Evolutionary conservation across 2,113 vertebrate species (phyloP).

Genomic region (Percina caprodes): DNA sequence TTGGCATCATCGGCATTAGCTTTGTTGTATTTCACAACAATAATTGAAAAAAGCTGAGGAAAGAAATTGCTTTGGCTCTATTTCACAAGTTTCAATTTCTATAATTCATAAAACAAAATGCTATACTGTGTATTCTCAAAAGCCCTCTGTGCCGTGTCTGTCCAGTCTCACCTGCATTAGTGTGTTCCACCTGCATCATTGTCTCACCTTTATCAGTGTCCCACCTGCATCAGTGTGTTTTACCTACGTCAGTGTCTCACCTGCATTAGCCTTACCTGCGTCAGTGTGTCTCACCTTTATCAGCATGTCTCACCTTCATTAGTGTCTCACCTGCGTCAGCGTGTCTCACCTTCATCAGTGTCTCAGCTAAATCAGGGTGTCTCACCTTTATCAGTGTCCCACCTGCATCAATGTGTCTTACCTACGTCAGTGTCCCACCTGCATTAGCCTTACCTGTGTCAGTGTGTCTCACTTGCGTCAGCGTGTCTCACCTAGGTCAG

Average conservation of each 20-base stretch:
- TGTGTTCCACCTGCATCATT: background rate
- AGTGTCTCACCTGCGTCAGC: background rate
- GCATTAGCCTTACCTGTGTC: too few relatives aligned
- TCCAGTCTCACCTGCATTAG: background rate
- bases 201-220: rapidly evolving
- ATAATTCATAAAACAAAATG: background rate
- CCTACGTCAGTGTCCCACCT: too few relatives aligned
- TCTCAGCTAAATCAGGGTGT: background rate
- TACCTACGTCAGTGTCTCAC: background rate
- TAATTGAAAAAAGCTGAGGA: background rate
- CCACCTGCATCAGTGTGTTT: too few relatives aligned
- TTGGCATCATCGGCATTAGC: background rate
- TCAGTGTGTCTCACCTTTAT: too few relatives aligned
- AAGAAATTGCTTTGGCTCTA: background rate
- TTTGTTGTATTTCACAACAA: slow-evolving; percentile 5
- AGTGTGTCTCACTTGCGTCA: too few relatives aligned
- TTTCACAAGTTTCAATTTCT: background rate
- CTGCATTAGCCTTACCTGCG: too few relatives aligned
- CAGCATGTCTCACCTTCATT: background rate
- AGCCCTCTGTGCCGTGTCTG: background rate
- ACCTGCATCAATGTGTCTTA: too few relatives aligned
- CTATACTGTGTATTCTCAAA: background rate
- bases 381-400: too few relatives aligned
- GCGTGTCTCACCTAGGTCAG: slow-evolving; percentile 79
- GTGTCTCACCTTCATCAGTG: background rate